phyloP scores from a whole-genome alignment of 2,113 vertebrate genomes.

The Geothlypis trichas region DNA sequence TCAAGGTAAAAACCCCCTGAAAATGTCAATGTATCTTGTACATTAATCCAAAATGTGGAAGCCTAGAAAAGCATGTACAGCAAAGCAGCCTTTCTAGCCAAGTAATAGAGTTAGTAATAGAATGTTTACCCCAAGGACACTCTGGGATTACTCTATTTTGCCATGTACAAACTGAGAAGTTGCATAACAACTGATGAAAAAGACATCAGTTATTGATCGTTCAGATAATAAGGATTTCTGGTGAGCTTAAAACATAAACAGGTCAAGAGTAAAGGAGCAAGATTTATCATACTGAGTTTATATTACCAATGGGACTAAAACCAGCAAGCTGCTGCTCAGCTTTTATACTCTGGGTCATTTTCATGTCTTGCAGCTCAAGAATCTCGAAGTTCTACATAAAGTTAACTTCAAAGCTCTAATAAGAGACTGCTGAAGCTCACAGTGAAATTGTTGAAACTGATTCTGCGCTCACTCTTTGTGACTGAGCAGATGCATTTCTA shows the following conservation, averaged over 20 bases:
- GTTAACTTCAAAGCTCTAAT: constrained; percentile 41
- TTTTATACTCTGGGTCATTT: constrained; percentile 6
- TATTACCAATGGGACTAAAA: not conserved
- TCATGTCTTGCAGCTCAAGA: constrained; percentile 3
- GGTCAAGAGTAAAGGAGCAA: not conserved
- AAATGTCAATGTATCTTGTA: not conserved
- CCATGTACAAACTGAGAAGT: not conserved
- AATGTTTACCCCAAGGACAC: not conserved
- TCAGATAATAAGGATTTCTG: constrained; percentile 11
- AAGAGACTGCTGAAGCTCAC: constrained; percentile 49
- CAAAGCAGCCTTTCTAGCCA: not conserved
- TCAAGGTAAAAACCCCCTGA: not conserved
- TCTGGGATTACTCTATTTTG: not conserved
- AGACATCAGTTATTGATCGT: constrained; percentile 25
- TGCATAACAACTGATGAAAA: constrained; percentile 35
- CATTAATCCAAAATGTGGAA: not conserved
- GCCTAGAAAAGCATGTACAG: not conserved
- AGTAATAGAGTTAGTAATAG: not conserved
- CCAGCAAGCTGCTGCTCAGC: not conserved
- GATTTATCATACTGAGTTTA: not conserved
- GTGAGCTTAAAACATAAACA: not conserved
- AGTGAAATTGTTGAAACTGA: constrained; percentile 32
- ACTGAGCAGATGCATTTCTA: constrained; percentile 77
- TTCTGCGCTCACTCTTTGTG: constrained; percentile 55
- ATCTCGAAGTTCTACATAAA: constrained; percentile 11